Evolutionary conservation across 2,888 invertebrate genomes (phyloP), one percentile per base, ranked within the genome.

Genomic region (Monoplex corrugatus): DNA sequence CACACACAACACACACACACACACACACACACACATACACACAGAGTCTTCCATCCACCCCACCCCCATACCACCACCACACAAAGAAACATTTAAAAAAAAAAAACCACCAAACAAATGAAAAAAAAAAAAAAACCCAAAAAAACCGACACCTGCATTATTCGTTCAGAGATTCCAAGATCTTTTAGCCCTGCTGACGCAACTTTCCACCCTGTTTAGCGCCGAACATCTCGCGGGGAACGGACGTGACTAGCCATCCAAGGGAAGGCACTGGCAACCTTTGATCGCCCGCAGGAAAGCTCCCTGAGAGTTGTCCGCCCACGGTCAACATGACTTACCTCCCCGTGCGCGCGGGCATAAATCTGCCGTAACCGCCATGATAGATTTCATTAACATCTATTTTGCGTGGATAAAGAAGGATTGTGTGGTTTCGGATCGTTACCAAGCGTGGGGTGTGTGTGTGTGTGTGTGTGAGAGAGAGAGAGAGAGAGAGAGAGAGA

Each of bases 331-430:
- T 80, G 78, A 80, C 78, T 80, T 80, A 43, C 28, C 43, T 23
- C 43, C 78, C 78, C 75, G 10, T 32, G 43, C 43, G 38, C 40
- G 28, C 28, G 78, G 43, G 23, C 78, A 80, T 80, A 80, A 80
- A 40, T 43, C 23, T 10, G 78, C 40, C 23, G 40, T 80, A 23
- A 13, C 43, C 23, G 78, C 40, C 28, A 43, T 19, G 78, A 43
- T 80, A 80, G 78, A 80, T 80, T 80, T 80, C 78, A 80, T 80
- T 80, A 80, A 43, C 78, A 43, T 78, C 78, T 80, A 43, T 80
- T 80, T 43, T 80, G 28, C 43, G 43, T 19, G 78, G 78, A 80
- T 80, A 43, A 80, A 80, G 28, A 80, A 23, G 1, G 40, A 78
- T 72, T 23, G 72, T 6, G n/a, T n/a, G n/a, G n/a, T n/a, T n/a